Evolutionary conservation across 1,140 invertebrate species (phyloP), one percentile per base, ranked within the genome.

Genomic region (Zaprionus taronus): DNA sequence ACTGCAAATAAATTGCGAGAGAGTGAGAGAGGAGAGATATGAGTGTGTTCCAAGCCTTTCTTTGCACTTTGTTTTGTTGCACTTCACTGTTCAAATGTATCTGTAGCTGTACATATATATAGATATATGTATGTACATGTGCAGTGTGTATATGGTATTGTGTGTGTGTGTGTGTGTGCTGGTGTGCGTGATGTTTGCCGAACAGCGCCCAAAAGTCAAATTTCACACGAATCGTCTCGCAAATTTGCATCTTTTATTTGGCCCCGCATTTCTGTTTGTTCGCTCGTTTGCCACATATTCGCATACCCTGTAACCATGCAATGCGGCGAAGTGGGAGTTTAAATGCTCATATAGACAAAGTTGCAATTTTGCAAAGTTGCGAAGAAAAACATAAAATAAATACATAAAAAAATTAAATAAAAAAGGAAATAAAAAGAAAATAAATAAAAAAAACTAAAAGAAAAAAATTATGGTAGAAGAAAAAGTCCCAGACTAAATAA

Each of bases 231-330:
- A 81, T 81, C 56, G 60, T 28, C 72, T 58, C 56, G 71, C 49
- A 78, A 84, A 85, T 85, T 77, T 87, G 76, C 80, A 83, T 86
- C 76, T 85, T 86, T 75, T 75, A 71, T 75, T 75, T 75, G 67
- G 72, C 72, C 44, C 72, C 72, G 53, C 67, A 67, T 85, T 81
- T 85, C 31, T 73, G 47, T 78, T 85, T 84, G 75, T 72, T 86
- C 68, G 83, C 75, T 24, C 65, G 62, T 84, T 84, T 63, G 65
- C 62, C 66, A 56, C 56, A 71, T 67, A 55, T 67, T 38, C n/a
- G 11, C n/a, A 47, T 58, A 58, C 65, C 55, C 65, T 58, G 62
- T 64, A 64, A 5, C 6, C 26, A 49, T 28, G 11, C 5, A 58
- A 24, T 14, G 11, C 1, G 0, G 15, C 11, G 5, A 56, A 34